Percentiles rank a stretch among this genome's conserved stretches.
These are phyloP conservation scores for Ophthalmotilapia sp. DNA, from an alignment of 2,113 vertebrate genomes.

Conservation along the genomic window DNA sequence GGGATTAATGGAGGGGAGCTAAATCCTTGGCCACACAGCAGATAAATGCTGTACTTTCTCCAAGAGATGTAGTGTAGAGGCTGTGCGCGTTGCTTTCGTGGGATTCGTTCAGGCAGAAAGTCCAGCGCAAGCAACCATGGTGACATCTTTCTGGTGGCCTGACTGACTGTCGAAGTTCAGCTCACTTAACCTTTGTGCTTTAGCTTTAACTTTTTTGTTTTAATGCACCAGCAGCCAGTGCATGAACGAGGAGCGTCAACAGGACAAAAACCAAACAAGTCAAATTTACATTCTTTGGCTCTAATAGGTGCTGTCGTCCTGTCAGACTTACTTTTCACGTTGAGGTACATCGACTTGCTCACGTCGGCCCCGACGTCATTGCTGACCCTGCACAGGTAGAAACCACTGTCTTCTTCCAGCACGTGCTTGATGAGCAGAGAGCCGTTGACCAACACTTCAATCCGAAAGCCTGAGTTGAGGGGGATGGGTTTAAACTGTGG, in stretches of 20 bases:
- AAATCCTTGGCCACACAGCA: conserved; percentile 54
- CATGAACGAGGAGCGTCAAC: not conserved
- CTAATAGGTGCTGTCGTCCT: not conserved
- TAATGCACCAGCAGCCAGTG: not conserved
- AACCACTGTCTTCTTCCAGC: conserved; percentile 96
- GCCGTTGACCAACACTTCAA: conserved; percentile 91
- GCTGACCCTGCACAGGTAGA: conserved; percentile 99
- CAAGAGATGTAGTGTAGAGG: not conserved
- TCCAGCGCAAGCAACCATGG: not conserved
- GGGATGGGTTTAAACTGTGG: conserved; percentile 95
- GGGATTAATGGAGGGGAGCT: conserved; percentile 67
- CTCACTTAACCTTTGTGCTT: not conserved
- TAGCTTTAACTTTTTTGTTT: not conserved
- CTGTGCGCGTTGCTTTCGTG: conserved; percentile 13
- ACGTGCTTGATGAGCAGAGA: conserved; percentile 96
- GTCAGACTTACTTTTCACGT: conserved; percentile 94
- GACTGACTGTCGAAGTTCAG: not conserved
- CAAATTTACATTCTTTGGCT: not conserved
- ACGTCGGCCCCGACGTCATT: conserved; percentile 98
- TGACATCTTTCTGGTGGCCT: conserved; percentile 8
- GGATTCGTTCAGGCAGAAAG: conserved; percentile 40
- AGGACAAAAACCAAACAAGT: not conserved
- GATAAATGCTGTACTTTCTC: conserved; percentile 48
- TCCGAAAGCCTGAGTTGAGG: conserved; percentile 84
- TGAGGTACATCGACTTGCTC: conserved; percentile 99